Percentiles rank a stretch among this genome's conserved stretches.
These are phyloP conservation scores for Eucriotettix oculatus DNA, from an alignment of 2,888 invertebrate species.

Conservation along the genomic window DNA sequence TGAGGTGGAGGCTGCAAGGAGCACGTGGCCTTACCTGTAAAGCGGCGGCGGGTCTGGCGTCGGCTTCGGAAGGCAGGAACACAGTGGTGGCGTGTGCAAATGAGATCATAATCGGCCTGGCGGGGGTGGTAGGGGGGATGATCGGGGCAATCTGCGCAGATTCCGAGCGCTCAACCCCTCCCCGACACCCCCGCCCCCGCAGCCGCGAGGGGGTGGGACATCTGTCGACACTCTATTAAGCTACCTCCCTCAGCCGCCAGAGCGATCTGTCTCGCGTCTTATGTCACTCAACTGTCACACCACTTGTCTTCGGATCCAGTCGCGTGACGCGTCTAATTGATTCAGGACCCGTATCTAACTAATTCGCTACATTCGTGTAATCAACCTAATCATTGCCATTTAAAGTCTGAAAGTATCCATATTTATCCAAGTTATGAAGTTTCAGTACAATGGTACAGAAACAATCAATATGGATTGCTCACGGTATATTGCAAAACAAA, in stretches of 20 bases:
- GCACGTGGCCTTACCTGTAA: background rate
- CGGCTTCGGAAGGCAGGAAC: background rate
- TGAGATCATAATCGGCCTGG: conserved; percentile 15
- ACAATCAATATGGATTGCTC: too few species aligned
- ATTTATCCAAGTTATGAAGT: too few species aligned
- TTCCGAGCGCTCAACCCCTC: conserved; percentile 20
- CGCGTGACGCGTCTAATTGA: too few species aligned
- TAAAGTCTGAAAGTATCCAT: too few species aligned
- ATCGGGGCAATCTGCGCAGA: conserved; percentile 31
- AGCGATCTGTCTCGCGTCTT: background rate
- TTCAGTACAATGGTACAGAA: too few species aligned
- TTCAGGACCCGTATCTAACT: too few species aligned
- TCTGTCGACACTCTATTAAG: background rate
- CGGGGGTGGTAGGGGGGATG: conserved; percentile 23
- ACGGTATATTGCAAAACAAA: too few species aligned
- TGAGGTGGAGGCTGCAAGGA: background rate
- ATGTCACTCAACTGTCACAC: background rate
- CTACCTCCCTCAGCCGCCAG: background rate
- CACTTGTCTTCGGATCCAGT: too few species aligned
- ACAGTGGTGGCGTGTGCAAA: conserved; percentile 1
- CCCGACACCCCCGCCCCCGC: conserved; percentile 4
- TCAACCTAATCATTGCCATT: too few species aligned
- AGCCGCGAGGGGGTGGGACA: conserved; percentile 8
- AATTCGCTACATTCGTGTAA: too few species aligned
- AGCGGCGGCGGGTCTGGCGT: background rate